Conservation (phyloP, 2,113 vertebrate species). For the Heterochromis multidens region DNA sequence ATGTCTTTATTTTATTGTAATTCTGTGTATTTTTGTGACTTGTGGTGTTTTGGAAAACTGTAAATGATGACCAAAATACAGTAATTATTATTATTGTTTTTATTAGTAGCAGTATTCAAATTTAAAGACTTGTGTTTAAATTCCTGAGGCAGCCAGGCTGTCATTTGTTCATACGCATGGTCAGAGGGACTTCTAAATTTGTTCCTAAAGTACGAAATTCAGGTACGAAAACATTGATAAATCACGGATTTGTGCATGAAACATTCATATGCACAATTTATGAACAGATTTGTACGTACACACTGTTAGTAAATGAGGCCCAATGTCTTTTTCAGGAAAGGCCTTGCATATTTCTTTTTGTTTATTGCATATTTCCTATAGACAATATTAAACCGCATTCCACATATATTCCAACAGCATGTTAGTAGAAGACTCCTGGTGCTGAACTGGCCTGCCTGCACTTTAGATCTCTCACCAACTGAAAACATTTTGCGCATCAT, state of each 20-base stretch:
- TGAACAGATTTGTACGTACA: no score
- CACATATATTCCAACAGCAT: background rate
- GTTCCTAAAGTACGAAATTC: background rate
- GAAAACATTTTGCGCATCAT: background rate
- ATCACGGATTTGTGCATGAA: no score
- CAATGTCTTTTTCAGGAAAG: background rate
- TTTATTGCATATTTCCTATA: no score
- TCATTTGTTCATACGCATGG: background rate
- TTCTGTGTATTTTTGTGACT: no score
- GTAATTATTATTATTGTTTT: no score
- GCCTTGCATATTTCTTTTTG: background rate
- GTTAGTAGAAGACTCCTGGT: background rate
- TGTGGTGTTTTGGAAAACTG: no score
- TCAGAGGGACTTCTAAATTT: background rate
- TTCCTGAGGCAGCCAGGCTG: background rate
- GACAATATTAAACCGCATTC: no score
- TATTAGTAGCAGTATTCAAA: background rate
- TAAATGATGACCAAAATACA: no score
- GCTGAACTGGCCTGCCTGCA: rapidly evolving
- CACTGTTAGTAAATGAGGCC: background rate
- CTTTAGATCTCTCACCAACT: no score
- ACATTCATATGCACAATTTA: no score
- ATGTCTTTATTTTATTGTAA: background rate
- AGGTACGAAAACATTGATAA: background rate
- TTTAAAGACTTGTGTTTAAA: background rate